A percentile compares a stretch with the other conserved stretches of the same genome.
These are phyloP conservation scores for Dryoscopus gambensis DNA, from an alignment of 2,113 vertebrate species.

Conservation along the genomic window DNA sequence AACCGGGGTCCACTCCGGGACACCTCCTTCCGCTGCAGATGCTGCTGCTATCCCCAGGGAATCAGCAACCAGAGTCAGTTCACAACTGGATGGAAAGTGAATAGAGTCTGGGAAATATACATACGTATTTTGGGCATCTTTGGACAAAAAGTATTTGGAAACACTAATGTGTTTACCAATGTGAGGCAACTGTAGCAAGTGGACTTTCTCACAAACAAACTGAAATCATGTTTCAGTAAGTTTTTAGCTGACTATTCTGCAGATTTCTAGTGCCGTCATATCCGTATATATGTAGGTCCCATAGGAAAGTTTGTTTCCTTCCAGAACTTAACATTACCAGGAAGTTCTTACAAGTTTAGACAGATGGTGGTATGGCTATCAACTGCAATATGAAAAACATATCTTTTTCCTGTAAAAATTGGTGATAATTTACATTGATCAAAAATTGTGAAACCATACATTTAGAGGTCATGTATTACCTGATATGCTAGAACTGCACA, in stretches of 20 bases:
- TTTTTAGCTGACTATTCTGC: neutral
- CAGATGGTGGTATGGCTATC: fast-evolving
- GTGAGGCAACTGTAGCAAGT: neutral
- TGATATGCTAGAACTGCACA: neutral
- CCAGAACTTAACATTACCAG: neutral
- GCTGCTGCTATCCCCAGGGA: no score
- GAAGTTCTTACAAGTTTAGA: neutral
- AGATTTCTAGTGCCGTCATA: neutral
- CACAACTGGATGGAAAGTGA: neutral
- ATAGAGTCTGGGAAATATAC: neutral
- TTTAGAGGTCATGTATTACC: neutral
- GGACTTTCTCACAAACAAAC: neutral
- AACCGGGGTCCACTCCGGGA: no score
- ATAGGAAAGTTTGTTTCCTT: neutral
- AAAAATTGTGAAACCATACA: neutral
- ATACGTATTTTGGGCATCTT: neutral
- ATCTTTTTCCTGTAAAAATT: neutral
- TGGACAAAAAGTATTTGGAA: neutral
- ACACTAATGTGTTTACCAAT: neutral
- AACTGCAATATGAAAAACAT: neutral
- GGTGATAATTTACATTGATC: neutral
- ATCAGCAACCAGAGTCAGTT: no score
- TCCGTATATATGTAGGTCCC: neutral
- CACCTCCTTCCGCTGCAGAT: no score
- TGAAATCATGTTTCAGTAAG: neutral